Evolutionary conservation across 2,888 invertebrate species (phyloP), one percentile per base, ranked within the genome.

Genomic region (Seladonia tumulorum): DNA sequence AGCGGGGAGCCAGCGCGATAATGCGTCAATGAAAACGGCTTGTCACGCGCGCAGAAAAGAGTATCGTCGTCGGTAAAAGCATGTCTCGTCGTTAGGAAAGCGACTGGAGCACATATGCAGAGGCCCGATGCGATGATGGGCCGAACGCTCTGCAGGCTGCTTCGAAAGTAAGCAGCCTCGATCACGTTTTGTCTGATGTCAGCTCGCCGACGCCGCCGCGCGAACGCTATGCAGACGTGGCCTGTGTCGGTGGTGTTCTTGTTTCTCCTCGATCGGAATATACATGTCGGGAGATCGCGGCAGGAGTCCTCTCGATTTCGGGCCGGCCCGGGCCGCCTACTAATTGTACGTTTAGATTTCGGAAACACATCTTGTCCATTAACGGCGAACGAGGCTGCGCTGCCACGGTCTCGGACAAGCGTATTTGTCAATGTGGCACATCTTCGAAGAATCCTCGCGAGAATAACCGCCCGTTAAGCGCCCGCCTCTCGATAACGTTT

Each of bases 121-220:
- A 57, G 57, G 57, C 72, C 75, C 73, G 85, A 79, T 83, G 57
- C 57, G 57, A 57, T n/a, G 57, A 57, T 18, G 49, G 86, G 74
- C 66, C 25, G 82, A 83, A 75, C 49, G 81, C 72, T 85, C 73
- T 79, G 87, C 82, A 77, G 88, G 47, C 83, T 83, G 83, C 85
- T 90, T 93, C 90, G 93, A 93, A 93, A 93, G 93, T 93, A 92
- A 93, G 93, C 57, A 57, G 87, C 93, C 93, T 93, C 93, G 92
- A 93, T 93, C 93, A 93, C 93, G 93, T 93, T 90, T 85, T 82
- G 82, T 83, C 63, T 85, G 86, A 86, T 72, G 84, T 76, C 76
- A 79, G 53, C 66, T 82, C 80, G 83, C n/a, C 76, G 82, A 70
- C 35, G 35, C 35, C 35, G 35, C 35, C 35, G 79, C 84, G 25